Conservation (phyloP, 2,113 vertebrate species). For the Laticauda colubrina region DNA sequence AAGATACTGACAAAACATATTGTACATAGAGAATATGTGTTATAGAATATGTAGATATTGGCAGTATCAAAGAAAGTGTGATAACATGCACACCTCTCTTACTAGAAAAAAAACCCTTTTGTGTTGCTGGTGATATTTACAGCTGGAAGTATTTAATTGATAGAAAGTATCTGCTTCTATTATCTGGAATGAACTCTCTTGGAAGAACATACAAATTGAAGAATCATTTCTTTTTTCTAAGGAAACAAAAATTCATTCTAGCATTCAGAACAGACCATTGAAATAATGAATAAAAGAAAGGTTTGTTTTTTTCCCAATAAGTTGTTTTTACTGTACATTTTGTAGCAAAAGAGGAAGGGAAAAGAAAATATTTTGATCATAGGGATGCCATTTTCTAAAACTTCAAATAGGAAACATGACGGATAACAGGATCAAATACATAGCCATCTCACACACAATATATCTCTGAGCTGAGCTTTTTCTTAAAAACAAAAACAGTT, state of each 20-base stretch:
- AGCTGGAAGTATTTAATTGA: background rate
- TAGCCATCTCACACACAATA: conserved; percentile 61
- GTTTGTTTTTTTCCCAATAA: conserved; percentile 42
- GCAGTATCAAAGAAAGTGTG: background rate
- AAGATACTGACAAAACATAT: background rate
- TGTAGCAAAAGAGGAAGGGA: conserved; percentile 53
- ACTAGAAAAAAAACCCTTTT: background rate
- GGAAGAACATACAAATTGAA: conserved; percentile 13
- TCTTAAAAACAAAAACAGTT: conserved; percentile 40
- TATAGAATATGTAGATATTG: background rate
- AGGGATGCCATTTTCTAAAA: conserved; percentile 65
- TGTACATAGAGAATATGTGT: background rate
- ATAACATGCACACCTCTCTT: background rate
- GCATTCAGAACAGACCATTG: conserved; percentile 9
- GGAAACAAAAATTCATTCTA: background rate
- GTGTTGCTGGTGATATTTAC: background rate
- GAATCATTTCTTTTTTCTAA: background rate
- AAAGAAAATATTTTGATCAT: conserved; percentile 64
- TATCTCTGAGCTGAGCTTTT: conserved; percentile 48
- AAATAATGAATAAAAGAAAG: conserved; percentile 60
- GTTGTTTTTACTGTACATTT: conserved; percentile 71
- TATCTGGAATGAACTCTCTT: background rate
- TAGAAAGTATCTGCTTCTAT: background rate
- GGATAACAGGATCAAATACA: conserved; percentile 68
- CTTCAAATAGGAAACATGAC: conserved; percentile 66